phyloP scores from a whole-genome alignment of 2,113 vertebrate species.

The Ctenomys sociabilis region DNA sequence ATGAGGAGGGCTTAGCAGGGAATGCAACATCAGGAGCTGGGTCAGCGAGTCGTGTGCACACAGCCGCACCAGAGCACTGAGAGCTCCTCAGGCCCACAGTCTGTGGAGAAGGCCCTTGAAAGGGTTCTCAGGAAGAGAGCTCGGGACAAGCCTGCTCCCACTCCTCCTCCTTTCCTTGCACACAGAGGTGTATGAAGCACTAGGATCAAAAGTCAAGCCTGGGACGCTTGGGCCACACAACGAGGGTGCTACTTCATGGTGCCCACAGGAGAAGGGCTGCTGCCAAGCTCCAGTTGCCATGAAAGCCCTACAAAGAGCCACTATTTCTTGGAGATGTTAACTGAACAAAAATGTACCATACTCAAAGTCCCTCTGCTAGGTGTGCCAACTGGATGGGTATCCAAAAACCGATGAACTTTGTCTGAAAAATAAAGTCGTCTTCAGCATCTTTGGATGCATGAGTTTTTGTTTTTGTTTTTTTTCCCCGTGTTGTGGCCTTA shows the following conservation, averaged over 20 bases:
- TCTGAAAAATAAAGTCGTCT: neutral
- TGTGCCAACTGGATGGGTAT: neutral
- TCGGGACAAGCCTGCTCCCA: neutral
- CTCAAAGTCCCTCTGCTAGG: neutral
- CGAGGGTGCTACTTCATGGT: neutral
- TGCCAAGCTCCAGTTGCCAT: neutral
- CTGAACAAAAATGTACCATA: neutral
- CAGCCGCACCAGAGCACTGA: too few relatives aligned
- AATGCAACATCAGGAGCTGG: neutral
- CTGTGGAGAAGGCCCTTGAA: neutral
- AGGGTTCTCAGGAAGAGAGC: neutral
- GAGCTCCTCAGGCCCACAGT: neutral
- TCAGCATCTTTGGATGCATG: neutral
- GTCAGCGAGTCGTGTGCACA: neutral
- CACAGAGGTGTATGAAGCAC: rapidly evolving
- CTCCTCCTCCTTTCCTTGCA: neutral
- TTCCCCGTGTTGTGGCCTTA: neutral
- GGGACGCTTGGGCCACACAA: neutral
- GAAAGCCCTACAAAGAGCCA: neutral
- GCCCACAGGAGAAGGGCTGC: neutral
- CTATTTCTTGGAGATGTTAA: neutral
- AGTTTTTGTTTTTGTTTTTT: too few relatives aligned
- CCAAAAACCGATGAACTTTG: neutral
- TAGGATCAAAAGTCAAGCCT: neutral
- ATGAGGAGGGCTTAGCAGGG: neutral